Evolutionary conservation across 2,888 invertebrate genomes (phyloP), one percentile per base, ranked within the genome.

Genomic region (Tetramorium bicarinatum): DNA sequence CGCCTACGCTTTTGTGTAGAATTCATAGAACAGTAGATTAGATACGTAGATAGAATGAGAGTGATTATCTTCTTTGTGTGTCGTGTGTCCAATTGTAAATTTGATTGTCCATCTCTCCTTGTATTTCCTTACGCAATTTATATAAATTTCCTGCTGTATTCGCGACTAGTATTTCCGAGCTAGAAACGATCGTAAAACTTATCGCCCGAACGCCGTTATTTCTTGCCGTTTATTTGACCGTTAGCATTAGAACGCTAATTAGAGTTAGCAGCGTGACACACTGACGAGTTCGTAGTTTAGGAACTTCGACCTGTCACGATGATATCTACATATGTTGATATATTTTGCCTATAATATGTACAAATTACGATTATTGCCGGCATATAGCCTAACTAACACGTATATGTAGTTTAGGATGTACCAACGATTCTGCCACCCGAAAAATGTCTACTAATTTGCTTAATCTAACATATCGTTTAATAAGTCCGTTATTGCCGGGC

Each of bases 11-110:
- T 87, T 87, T 87, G 82, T 44, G 90, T 92, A 93, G 92, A 88
- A 87, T 83, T 88, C 67, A 89, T 91, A 91, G 91, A 87, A 86
- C 71, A 90, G 92, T 93, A 93, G 92, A 88, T 91, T 92, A 92
- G 92, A 56, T 88, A 87, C 82, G 93, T 93, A 93, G 93, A 92
- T 92, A 93, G 93, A 92, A 92, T 85, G 90, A 92, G 90, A 92
- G 92, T 93, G 91, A 88, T 82, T 87, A 86, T 90, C 79, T 72
- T 85, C 34, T 90, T 87, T 69, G 76, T 80, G 80, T 84, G 84
- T 87, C 56, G 84, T 86, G 89, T 91, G 88, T 89, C 82, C 87
- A 85, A 86, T 81, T 83, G 88, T 85, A 87, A 82, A 86, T 67
- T 88, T 85, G 79, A 86, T 15, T 83, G 59, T 56, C 49, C 44